Percentiles rank a stretch among this genome's conserved stretches.
Evolutionary conservation across 2,888 invertebrate genomes (phyloP).

Genomic region (Diarsia mendica): DNA sequence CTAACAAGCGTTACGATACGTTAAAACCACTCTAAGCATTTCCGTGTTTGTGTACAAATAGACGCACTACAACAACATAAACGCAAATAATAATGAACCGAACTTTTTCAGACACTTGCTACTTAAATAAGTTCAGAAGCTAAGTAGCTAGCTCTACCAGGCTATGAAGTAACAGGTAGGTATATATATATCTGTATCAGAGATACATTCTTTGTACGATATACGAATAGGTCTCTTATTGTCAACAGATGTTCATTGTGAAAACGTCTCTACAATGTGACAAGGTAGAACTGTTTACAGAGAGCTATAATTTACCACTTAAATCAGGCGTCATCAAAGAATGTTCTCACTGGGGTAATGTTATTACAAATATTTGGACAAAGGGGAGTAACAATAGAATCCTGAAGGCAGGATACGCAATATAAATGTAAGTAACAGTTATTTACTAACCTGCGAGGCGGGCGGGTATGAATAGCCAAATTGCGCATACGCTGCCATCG

Average conservation of each 20-base stretch:
- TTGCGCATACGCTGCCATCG: constrained; percentile 95
- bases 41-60: constrained; percentile 36
- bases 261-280: not conserved
- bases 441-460: constrained; percentile 95
- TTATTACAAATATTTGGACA: constrained; percentile 17
- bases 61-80: constrained; percentile 2
- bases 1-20: constrained; percentile 13
- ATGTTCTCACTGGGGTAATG: not conserved
- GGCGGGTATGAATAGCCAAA: constrained; percentile 98
- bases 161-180: constrained; percentile 3
- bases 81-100: not conserved
- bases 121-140: not conserved
- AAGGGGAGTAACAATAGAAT: constrained; percentile 10
- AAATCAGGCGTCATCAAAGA: constrained; percentile 13
- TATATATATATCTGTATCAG: too few species aligned
- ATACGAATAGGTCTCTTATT: not conserved
- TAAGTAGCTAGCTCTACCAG: not conserved
- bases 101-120: constrained; percentile 1
- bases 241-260: not conserved
- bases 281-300: constrained; percentile 8
- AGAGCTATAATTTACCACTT: not conserved
- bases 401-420: not conserved
- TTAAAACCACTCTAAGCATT: constrained; percentile 27
- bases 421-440: constrained; percentile 8
- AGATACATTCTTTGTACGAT: constrained; percentile 9